Conservation (phyloP, 2,113 vertebrate species). For the Proteles cristata region DNA sequence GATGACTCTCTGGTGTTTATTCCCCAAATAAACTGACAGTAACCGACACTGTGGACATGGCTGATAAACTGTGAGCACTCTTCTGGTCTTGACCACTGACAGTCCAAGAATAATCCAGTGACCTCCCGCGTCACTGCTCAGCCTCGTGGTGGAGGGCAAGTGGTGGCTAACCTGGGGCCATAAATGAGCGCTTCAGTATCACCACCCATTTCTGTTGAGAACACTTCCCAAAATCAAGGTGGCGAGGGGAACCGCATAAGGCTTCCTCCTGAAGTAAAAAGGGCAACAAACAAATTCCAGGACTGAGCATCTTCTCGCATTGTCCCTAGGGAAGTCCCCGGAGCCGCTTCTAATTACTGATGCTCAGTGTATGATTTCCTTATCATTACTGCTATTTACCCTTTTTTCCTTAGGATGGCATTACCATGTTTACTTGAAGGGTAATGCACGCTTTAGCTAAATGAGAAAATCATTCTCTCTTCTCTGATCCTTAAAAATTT, state of each 20-base stretch:
- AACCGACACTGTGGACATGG: not conserved
- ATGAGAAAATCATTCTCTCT: slow-evolving; percentile 35
- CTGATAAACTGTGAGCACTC: slow-evolving; percentile 15
- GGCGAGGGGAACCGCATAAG: not conserved
- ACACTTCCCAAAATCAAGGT: not conserved
- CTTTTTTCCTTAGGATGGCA: not conserved
- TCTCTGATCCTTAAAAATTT: slow-evolving; percentile 44
- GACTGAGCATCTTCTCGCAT: not conserved
- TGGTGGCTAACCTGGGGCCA: not conserved
- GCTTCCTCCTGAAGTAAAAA: not conserved
- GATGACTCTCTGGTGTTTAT: slow-evolving; percentile 27
- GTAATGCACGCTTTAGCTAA: slow-evolving; percentile 42
- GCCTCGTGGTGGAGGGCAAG: not conserved
- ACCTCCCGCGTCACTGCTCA: rapidly evolving
- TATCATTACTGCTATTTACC: slow-evolving; percentile 23
- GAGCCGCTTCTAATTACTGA: not conserved
- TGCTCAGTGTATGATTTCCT: not conserved
- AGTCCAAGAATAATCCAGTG: not conserved
- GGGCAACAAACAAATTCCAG: not conserved
- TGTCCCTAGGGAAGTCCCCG: not conserved
- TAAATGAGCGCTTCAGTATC: not conserved
- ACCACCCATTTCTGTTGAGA: not conserved
- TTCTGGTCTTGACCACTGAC: not conserved
- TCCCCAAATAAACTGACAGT: not conserved
- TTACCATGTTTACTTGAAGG: slow-evolving; percentile 67